Conservation (phyloP, 1,140 invertebrate species). For the Charaxes varanes region DNA sequence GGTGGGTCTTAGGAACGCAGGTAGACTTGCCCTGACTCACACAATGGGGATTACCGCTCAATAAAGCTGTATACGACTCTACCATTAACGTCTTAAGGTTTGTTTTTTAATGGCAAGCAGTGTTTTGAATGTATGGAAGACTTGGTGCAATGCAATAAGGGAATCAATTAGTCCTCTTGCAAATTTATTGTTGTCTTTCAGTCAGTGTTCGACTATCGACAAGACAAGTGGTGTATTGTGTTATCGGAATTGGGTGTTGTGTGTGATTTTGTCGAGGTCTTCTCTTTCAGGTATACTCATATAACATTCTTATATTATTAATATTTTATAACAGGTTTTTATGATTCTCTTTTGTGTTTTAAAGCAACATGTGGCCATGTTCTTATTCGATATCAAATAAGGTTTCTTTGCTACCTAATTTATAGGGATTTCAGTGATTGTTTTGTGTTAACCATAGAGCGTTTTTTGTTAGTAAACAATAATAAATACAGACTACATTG, state of each 20-base stretch:
- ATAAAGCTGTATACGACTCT: slow-evolving; percentile 2
- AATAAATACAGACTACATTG: too few relatives aligned
- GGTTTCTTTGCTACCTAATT: too few relatives aligned
- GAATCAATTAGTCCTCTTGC: slow-evolving; percentile 34
- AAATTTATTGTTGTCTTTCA: slow-evolving; percentile 41
- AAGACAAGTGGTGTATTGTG: slow-evolving; percentile 28
- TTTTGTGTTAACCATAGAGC: too few relatives aligned
- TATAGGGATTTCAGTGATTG: too few relatives aligned
- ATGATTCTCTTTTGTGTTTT: not conserved
- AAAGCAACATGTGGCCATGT: too few relatives aligned
- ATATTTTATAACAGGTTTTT: too few relatives aligned
- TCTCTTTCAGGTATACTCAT: slow-evolving; percentile 27
- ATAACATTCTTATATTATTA: slow-evolving; percentile 7
- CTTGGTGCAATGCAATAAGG: slow-evolving; percentile 23
- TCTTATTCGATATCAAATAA: too few relatives aligned
- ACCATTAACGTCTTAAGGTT: slow-evolving; percentile 7
- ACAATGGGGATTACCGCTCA: slow-evolving; percentile 10
- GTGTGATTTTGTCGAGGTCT: slow-evolving; percentile 21
- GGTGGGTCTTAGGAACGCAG: slow-evolving; percentile 28
- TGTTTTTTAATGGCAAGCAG: slow-evolving; percentile 12
- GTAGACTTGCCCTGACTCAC: slow-evolving; percentile 24
- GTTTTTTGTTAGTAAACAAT: too few relatives aligned
- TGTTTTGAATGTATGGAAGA: slow-evolving; percentile 12
- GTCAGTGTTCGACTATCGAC: slow-evolving; percentile 31
- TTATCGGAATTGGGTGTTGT: slow-evolving; percentile 18